These are phyloP conservation scores for Neoscelio sp. DNA, from an alignment of 2,888 invertebrate genomes.

Conservation along the genomic window DNA sequence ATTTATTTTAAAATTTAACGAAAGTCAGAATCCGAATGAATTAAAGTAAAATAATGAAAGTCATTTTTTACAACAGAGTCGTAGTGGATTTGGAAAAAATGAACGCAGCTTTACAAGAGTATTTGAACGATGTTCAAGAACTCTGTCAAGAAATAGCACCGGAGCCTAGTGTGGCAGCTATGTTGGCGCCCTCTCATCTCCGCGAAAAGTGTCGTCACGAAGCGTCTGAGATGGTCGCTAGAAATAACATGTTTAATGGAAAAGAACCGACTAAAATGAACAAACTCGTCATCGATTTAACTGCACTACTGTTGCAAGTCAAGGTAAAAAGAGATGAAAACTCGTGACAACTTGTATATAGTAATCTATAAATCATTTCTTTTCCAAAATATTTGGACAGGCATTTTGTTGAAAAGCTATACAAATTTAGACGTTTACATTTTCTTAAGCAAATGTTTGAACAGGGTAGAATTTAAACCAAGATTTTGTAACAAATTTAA, in stretches of 20 bases:
- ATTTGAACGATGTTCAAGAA: slow-evolving; percentile 93
- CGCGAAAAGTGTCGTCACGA: slow-evolving; percentile 94
- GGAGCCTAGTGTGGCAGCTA: slow-evolving; percentile 93
- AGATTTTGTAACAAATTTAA: too few species aligned
- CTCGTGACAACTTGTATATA: background rate
- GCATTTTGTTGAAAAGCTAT: too few species aligned
- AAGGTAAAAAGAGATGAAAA: slow-evolving; percentile 86
- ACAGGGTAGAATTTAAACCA: too few species aligned
- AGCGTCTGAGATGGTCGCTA: slow-evolving; percentile 91
- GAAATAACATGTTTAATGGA: slow-evolving; percentile 86
- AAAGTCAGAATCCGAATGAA: too few species aligned
- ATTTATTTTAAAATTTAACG: too few species aligned
- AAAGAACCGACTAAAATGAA: slow-evolving; percentile 87
- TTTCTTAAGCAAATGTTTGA: too few species aligned
- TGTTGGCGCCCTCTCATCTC: slow-evolving; percentile 94
- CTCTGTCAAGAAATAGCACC: slow-evolving; percentile 94
- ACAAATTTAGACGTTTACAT: too few species aligned
- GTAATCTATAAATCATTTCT: background rate
- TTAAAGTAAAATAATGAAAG: too few species aligned
- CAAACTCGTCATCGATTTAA: slow-evolving; percentile 93
- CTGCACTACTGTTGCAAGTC: slow-evolving; percentile 95
- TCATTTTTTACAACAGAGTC: slow-evolving; percentile 73
- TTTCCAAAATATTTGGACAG: too few species aligned
- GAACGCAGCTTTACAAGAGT: slow-evolving; percentile 94
- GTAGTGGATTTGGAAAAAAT: slow-evolving; percentile 96